Evolutionary conservation across 2,888 invertebrate genomes (phyloP).

Genomic region (Drosophila leonis): DNA sequence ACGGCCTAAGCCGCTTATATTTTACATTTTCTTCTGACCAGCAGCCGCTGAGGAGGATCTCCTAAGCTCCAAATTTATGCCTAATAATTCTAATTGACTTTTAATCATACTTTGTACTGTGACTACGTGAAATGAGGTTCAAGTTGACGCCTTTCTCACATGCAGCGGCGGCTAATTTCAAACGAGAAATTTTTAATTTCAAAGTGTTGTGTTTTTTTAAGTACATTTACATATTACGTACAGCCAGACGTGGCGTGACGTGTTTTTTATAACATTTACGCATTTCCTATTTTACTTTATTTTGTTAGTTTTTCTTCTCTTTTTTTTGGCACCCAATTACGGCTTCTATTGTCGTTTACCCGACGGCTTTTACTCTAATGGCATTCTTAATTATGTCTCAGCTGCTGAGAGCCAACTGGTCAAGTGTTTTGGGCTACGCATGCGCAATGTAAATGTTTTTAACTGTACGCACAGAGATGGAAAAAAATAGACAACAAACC

Average conservation of each 20-base stretch:
- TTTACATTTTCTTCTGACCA: conserved; percentile 1
- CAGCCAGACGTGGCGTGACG: neutral
- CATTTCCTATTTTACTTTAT: conserved; percentile 33
- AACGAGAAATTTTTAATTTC: conserved; percentile 24
- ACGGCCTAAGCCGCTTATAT: conserved; percentile 57
- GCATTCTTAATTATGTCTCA: conserved; percentile 61
- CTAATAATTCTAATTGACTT: conserved; percentile 59
- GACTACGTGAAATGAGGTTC: conserved; percentile 11
- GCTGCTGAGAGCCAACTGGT: conserved; percentile 13
- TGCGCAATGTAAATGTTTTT: conserved; percentile 59
- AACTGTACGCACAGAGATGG: conserved; percentile 1
- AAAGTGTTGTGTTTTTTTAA: conserved; percentile 29
- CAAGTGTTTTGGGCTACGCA: conserved; percentile 54
- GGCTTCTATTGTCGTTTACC: conserved; percentile 37
- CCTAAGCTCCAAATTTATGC: conserved; percentile 47
- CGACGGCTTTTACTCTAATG: conserved; percentile 49
- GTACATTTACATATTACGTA: conserved; percentile 43
- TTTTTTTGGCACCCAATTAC: conserved; percentile 57
- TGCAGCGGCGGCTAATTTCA: conserved; percentile 46
- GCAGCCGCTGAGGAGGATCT: conserved; percentile 2
- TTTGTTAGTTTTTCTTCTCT: conserved; percentile 6
- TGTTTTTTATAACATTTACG: conserved; percentile 7
- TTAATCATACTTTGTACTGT: conserved; percentile 42
- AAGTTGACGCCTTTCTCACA: conserved; percentile 18
- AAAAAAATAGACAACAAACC: neutral